Base-by-base conservation (phyloP, 2,888 invertebrate genomes). In the Microplitis manilae region DNA sequence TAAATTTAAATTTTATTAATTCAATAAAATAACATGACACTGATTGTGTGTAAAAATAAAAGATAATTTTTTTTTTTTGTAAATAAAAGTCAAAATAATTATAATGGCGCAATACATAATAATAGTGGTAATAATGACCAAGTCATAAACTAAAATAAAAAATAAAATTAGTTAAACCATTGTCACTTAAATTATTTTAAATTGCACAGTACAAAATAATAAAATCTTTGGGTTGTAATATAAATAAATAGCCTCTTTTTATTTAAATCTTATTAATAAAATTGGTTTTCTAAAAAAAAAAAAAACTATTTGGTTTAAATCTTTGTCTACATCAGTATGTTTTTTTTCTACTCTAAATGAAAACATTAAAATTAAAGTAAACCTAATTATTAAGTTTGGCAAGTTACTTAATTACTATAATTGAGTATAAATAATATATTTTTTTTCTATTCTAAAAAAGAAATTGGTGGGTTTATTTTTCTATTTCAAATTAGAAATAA, bases 11-110 rank as follows among this genome's bases (percentile, higher is more conserved):
- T 39, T 41, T 79, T 79, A 71, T 77, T 82, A 30, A 30, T 79
- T 81, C 71, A 80, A 77, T 67, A 80, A 82, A 82, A 79, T 79
- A 80, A 80, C 68, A 67, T 75, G 74, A 74, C 60, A 73, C 75
- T 60, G 41, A 60, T 6, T 62, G 62, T 62, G 15, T 62, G 62
- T 15, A 38, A 39, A 69, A 74, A 67, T 30, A 17, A 20, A 75
- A 59, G 41, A 59, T 40, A 39, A 41, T n/a, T 41, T 59, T 62
- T 40, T 20, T 17, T 70, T 40, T 38, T 13, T 64, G 13, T 40
- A 41, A 40, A 15, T 68, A 17, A 60, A 30, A 40, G 9, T 68
- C 20, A 59, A 15, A 13, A 59, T 75, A 60, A 61, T 61, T 60
- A 40, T 38, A 4, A 20, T 39, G 41, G 13, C 39, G 39, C 60